Evolutionary conservation across 2,888 invertebrate species (phyloP), one percentile per base, ranked within the genome.

Genomic region (Ectropis crepuscularia): DNA sequence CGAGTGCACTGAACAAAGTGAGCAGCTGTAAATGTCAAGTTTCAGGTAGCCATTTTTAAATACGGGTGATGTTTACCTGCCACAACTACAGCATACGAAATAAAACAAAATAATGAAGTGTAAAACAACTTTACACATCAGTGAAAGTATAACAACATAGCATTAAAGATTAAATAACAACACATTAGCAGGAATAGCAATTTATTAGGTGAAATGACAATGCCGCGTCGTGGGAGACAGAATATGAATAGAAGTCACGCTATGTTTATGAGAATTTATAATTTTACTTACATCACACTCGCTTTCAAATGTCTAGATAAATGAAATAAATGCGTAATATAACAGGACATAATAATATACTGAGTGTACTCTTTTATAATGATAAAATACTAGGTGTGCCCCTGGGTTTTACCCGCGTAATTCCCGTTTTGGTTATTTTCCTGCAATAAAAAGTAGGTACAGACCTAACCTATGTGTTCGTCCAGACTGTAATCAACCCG

Each of bases 181-280:
- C 77, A 75, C 75, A 74, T 77, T 71, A 72, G 70, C 63, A 74
- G 67, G 74, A 77, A 74, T 76, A 72, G 75, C 78, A 82, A 84
- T 84, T 85, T 85, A 84, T 81, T 84, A 83, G 74, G 77, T 79
- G 82, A 83, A 82, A 83, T 82, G 82, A 83, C 85, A 82, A 71
- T 76, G 75, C 67, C 28, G 66, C 82, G 79, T 82, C 91, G 91
- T 91, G 91, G 91, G 91, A 92, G 90, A 88, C 82, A 75, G 60
- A 78, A 79, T 81, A 80, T 85, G 84, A 89, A 90, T 88, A 81
- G 84, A 73, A 81, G 74, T 73, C 82, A 82, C 83, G 82, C 73
- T 80, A 85, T 83, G 78, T 79, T 83, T 80, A 82, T 75, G 79
- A 81, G 79, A 83, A 81, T 67, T 77, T 76, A 76, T 81, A 81